These are phyloP conservation scores for Sinodicranocentrus sp. DNA, from an alignment of 2,888 invertebrate species.

Conservation along the genomic window DNA sequence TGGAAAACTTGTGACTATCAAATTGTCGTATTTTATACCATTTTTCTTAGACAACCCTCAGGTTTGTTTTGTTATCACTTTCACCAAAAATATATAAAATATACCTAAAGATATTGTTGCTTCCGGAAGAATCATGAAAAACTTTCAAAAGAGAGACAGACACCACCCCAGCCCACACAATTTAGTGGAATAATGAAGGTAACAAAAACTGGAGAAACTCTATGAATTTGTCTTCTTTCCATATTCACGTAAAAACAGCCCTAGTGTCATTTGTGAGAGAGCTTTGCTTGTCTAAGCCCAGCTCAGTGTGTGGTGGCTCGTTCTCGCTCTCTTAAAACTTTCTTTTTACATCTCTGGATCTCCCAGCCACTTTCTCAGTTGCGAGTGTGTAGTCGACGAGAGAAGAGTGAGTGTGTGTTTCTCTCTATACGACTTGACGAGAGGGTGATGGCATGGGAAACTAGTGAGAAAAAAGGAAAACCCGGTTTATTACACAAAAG, in stretches of 20 bases:
- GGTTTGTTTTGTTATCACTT: slow-evolving; percentile 12
- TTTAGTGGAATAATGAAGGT: slow-evolving; percentile 50
- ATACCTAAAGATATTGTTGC: too few relatives aligned
- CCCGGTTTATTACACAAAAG: slow-evolving; percentile 42
- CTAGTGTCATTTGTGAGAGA: slow-evolving; percentile 37
- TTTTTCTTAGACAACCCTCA: too few relatives aligned
- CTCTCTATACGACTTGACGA: neutral
- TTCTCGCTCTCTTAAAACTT: slow-evolving; percentile 38
- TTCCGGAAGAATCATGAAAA: neutral
- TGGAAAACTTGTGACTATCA: too few relatives aligned
- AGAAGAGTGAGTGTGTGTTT: slow-evolving; percentile 15
- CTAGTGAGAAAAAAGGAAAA: slow-evolving; percentile 35
- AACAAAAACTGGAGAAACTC: slow-evolving; percentile 52
- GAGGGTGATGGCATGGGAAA: slow-evolving; percentile 55
- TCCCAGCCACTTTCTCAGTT: slow-evolving; percentile 49
- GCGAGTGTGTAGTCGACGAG: slow-evolving; percentile 31
- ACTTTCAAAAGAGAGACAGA: neutral
- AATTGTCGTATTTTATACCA: too few relatives aligned
- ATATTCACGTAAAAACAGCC: slow-evolving; percentile 20
- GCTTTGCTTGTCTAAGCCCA: slow-evolving; percentile 45
- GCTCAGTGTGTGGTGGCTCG: neutral
- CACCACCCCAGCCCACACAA: slow-evolving; percentile 3
- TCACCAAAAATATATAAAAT: slow-evolving; percentile 10
- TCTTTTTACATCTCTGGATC: slow-evolving; percentile 47
- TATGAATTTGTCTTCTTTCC: slow-evolving; percentile 48